These are phyloP conservation scores for Cervus canadensis DNA, from an alignment of 2,113 vertebrate species.

Conservation along the genomic window DNA sequence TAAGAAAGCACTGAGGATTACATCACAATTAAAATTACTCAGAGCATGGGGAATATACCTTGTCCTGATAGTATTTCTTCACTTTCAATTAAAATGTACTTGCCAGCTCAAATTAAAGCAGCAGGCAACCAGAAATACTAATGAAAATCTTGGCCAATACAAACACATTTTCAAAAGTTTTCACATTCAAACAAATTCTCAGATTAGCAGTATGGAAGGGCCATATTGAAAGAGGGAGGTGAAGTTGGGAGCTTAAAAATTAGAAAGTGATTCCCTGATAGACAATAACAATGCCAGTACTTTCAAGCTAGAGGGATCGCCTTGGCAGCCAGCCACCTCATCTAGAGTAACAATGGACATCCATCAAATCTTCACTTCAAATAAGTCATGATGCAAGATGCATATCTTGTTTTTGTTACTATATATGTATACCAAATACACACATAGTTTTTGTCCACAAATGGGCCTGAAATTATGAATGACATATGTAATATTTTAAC, in stretches of 20 bases:
- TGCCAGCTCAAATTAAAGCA: neutral
- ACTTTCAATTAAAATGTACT: constrained; percentile 28
- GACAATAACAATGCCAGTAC: neutral
- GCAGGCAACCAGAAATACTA: neutral
- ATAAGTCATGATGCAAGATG: neutral
- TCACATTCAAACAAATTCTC: neutral
- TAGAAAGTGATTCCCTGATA: neutral
- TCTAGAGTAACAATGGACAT: constrained; percentile 45
- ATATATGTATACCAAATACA: neutral
- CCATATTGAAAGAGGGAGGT: neutral
- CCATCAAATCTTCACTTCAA: constrained; percentile 39
- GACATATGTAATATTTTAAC: neutral
- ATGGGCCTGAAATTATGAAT: neutral
- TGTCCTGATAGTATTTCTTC: neutral
- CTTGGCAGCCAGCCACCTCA: neutral
- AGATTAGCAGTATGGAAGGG: neutral
- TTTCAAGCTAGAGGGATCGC: neutral
- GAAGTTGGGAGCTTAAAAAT: neutral
- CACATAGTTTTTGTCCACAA: neutral
- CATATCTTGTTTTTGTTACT: neutral
- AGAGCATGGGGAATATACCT: neutral
- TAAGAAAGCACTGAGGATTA: constrained; percentile 9
- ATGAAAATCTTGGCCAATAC: neutral
- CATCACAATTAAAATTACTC: constrained; percentile 55
- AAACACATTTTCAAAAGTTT: neutral